Evolutionary conservation across 2,113 vertebrate genomes (phyloP), one percentile per base, ranked within the genome.

Genomic region (Syrmaticus mikado): DNA sequence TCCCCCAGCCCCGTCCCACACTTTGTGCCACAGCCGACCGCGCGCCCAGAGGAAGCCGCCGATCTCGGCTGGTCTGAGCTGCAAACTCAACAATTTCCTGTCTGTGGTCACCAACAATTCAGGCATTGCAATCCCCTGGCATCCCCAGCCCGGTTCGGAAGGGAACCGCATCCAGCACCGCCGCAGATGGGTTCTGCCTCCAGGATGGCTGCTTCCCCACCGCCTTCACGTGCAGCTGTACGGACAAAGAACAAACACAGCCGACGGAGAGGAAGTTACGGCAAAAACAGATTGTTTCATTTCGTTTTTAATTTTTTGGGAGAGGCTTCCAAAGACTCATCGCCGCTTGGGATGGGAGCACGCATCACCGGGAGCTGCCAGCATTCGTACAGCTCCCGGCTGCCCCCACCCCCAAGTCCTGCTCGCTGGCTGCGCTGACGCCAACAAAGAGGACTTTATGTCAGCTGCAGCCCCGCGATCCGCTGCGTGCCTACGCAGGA

Each of bases 61-160:
- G 96, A 94, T 95, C 94, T 92, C 91, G 90, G 93, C 73, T 91
- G 93, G 91, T 94, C 88, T 92, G 92, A 95, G 92, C 90, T 82
- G 92, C 90, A 96, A 95, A 94, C 92, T 87, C 93, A 93, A 90
- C 92, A 87, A 95, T 94, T 97, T 97, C 97, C 97, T 95, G 94
- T 92, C 93, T 97, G 95, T 82, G 95, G 94, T 95, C 72, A n/a
- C 82, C 86, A 93, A 92, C 87, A 55, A 53, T 16, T 76, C 78
- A 20, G n/a, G 66, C 85, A 25, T 61, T 7, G 18, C 32, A 22
- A 11, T 50, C 40, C 64, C 82, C 30, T 18, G 3, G 10, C 30
- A 11, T 11, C 30, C 32, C 55, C 53, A 10, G 53, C 30, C 53
- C 10, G 53, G 17, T 3, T 17, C 7, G 55, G 30, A 57, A n/a